Base-by-base conservation (phyloP, 30 jellyfish, hydroid and myxozoan species). In the Mastigias papua region DNA sequence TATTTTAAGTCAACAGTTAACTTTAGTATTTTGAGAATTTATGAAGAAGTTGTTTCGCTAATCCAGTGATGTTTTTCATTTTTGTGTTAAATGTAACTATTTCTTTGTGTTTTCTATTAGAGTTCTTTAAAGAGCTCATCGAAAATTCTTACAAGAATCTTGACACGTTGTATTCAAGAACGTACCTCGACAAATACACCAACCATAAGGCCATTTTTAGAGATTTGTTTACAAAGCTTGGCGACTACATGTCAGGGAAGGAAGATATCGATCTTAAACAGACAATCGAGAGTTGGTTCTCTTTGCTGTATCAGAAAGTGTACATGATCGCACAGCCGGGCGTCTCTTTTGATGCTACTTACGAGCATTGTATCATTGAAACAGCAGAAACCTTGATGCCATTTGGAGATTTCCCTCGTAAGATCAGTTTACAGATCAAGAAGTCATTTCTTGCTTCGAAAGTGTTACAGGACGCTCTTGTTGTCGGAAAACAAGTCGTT, bases 361-460 rank as follows among this genome's bases (percentile, higher is more conserved):
- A 88, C 84, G 87, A 89, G 76, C 89, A 74, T 34, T 94, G 98
- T 87, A 78, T 94, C 54, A 72, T 77, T 23, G 98, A 94, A 64
- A 89, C 91, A 35, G 93, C 98, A 34, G 96, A 94, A 31, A 58
- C 31, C 73, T 79, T 94, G 33, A 65, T 64, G 87, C 98, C 98
- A 15, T 94, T 94, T 72, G 98, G 97, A 15, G 97, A 89, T 50
- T 57, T 34, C 8, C 98, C 96, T 16, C 93, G 94, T 6, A 88
- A 61, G 54, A 73, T 89, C 32, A 68, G 91, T n/a, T 62, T 78
- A 62, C 98, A 94, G 69, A 48, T 87, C 4, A 81, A 89, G 69
- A 93, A 97, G 68, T 89, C 98, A 1, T 94, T 94, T 67, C 76
- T 83, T 34, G 98, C 98, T 21, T 82, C 98, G 32, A 87, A 95